A percentile compares a stretch with the other conserved stretches of the same genome.
These are phyloP conservation scores for Hypotaenidia okinawae DNA, from an alignment of 2,797 vertebrate species.

Conservation along the genomic window DNA sequence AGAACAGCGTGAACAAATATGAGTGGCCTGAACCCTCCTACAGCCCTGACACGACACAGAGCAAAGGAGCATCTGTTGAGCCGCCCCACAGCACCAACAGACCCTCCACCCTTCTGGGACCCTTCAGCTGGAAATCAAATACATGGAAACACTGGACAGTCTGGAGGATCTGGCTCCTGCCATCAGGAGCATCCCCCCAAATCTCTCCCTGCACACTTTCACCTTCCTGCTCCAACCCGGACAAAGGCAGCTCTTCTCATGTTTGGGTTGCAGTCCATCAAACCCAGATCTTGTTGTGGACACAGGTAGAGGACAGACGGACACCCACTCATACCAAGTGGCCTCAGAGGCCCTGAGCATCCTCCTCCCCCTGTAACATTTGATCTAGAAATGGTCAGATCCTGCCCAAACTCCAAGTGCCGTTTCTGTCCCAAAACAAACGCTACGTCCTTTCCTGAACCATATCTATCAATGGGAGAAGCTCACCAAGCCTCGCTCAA, in stretches of 20 bases:
- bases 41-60: accelerated
- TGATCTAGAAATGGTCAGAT: neutral
- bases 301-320: no score
- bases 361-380: accelerated
- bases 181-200: neutral
- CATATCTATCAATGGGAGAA: neutral
- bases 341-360: neutral
- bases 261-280: accelerated
- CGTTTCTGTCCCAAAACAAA: neutral
- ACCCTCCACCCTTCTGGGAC: neutral
- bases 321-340: accelerated
- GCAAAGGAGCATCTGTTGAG: neutral
- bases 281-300: accelerated
- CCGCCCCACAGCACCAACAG: neutral
- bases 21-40: neutral
- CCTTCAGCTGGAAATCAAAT: accelerated
- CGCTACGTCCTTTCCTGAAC: neutral
- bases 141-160: accelerated
- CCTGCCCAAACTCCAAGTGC: neutral
- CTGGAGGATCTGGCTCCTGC: neutral
- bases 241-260: neutral
- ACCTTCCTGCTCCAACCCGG: neutral
- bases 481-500: slow-evolving; percentile 15
- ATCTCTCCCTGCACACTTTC: neutral
- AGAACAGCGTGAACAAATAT: slow-evolving; percentile 22